A percentile compares a stretch with the other conserved stretches of the same genome.
These are phyloP conservation scores for Thysanoteuthis rhombus DNA, from an alignment of 2,888 invertebrate species.

Conservation along the genomic window DNA sequence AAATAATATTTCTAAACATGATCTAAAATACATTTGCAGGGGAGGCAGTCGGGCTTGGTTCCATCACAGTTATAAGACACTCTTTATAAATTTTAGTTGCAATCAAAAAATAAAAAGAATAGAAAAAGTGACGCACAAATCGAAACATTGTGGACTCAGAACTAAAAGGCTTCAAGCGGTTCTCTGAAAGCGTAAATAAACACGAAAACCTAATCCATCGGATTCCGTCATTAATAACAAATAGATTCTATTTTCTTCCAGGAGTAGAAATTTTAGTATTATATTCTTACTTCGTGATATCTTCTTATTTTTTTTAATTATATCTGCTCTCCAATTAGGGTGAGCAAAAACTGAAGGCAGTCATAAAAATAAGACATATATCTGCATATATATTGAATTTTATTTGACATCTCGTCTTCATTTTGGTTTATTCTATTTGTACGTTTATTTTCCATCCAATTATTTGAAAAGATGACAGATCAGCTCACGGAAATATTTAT, in stretches of 20 bases:
- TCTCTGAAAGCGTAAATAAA: too few relatives aligned
- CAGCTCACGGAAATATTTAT: neutral
- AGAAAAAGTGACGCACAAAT: too few relatives aligned
- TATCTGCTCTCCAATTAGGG: neutral
- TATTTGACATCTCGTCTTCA: neutral
- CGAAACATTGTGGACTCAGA: too few relatives aligned
- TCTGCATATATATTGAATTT: neutral
- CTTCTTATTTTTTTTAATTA: neutral
- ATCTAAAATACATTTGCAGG: too few relatives aligned
- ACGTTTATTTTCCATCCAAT: neutral
- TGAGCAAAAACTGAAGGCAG: neutral
- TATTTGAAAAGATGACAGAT: neutral
- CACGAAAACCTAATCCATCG: too few relatives aligned
- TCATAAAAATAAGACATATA: neutral
- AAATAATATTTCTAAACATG: too few relatives aligned
- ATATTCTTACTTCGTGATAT: neutral
- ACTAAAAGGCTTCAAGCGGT: too few relatives aligned
- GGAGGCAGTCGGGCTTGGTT: too few relatives aligned
- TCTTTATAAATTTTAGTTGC: too few relatives aligned
- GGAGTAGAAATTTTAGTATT: neutral
- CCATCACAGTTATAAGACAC: too few relatives aligned
- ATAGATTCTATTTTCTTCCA: neutral
- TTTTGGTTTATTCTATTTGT: neutral
- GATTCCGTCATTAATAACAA: neutral
- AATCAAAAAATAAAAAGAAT: too few relatives aligned